Conservation (phyloP, 2,113 vertebrate genomes). For the Tiliqua scincoides region DNA sequence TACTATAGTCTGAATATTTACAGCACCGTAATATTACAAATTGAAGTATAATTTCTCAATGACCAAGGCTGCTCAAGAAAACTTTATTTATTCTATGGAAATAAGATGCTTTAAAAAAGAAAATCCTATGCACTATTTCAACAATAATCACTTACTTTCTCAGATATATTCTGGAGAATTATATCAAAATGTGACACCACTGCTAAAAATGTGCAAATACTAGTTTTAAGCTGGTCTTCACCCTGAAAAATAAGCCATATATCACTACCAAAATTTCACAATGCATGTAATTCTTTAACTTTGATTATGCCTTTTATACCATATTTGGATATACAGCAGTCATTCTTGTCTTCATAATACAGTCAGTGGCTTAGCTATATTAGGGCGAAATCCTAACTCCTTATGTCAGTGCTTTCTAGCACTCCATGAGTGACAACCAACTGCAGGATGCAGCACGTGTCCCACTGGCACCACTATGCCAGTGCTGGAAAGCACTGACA, state of each 20-base stretch:
- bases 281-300: background rate
- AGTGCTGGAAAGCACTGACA: too few species aligned
- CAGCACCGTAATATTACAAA: background rate
- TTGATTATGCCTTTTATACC: background rate
- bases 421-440: too few species aligned
- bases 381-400: too few species aligned
- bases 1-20: background rate
- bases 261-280: background rate
- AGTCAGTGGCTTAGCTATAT: background rate
- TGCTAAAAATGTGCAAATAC: constrained; percentile 91
- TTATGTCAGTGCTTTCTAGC: too few species aligned
- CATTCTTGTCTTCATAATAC: background rate
- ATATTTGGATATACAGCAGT: background rate
- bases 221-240: constrained; percentile 91
- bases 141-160: constrained; percentile 77
- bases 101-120: background rate
- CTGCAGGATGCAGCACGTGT: too few species aligned
- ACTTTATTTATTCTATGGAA: background rate
- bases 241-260: constrained; percentile 72
- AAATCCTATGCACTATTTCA: background rate
- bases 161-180: constrained; percentile 79
- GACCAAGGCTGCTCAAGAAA: background rate
- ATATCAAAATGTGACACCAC: constrained; percentile 88
- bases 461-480: too few species aligned
- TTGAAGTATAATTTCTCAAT: background rate